Evolutionary conservation across 2,797 vertebrate species (phyloP), one percentile per base, ranked within the genome.

Genomic region (Xyrichtys novacula): DNA sequence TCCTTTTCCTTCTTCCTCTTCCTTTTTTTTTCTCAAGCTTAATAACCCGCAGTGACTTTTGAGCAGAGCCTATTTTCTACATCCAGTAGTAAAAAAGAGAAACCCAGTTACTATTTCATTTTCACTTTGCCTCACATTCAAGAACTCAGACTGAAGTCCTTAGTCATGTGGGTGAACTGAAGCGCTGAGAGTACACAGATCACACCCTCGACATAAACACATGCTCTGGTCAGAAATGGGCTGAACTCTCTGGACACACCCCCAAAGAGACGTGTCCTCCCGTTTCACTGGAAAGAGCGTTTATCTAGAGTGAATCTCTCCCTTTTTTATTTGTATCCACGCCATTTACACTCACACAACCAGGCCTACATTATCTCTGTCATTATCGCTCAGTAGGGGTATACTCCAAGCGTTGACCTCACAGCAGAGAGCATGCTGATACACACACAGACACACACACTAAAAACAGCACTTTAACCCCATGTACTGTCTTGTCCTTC

Each of bases 201-300:
- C 71, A 74, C 84, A 65, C 83, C 83, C 78, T 80, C 40, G 65
- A 68, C 25, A 78, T 78, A 63, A 86, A 88, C 80, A 86, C 53
- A 19, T 23, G 14, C 50, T 63, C 34, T 52, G 25, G 38, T 52
- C 60, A 63, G 65, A 71, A 59, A 52, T 43, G 72, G 69, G 66
- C 65, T 42, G 54, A 55, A 49, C 62, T 65, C 19, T 42, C 36
- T 65, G 65, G 38, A 72, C 57, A 67, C 40, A 14, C 54, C 53
- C 25, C 55, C 40, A 17, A 36, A 64, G 73, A 65, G 71, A 72
- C 55, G 38, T 40, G 23, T 68, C 55, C 68, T 72, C 40, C 8
- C 28, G 54, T 77, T 84, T 73, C 36, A 60, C 36, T 83, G 66
- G 23, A 29, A 48, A 26, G 49, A 7, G 3, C 14, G 8, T 72